Percentiles rank a stretch among this genome's conserved stretches.
These are phyloP conservation scores for Drosophila nebulosa DNA, from an alignment of 1,140 invertebrate species.

Conservation along the genomic window DNA sequence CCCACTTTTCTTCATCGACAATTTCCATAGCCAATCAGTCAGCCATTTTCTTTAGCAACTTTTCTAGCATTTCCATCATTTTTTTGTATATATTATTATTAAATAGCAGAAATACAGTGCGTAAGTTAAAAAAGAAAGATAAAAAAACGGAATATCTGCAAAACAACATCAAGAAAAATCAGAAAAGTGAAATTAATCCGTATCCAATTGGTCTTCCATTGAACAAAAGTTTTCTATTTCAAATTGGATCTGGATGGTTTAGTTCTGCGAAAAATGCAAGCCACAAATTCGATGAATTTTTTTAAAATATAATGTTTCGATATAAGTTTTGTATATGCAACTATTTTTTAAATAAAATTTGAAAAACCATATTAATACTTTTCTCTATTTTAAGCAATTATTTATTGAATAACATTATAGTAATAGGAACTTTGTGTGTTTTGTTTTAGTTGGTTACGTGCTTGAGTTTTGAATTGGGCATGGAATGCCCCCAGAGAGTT, in stretches of 20 bases:
- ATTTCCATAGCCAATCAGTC: slow-evolving; percentile 52
- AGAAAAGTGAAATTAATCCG: not conserved
- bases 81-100: slow-evolving; percentile 79
- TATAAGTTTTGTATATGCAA: slow-evolving; percentile 67
- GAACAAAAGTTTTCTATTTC: not conserved
- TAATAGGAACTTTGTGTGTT: slow-evolving; percentile 41
- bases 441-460: slow-evolving; percentile 34
- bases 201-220: too few relatives aligned
- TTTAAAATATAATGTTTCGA: slow-evolving; percentile 36
- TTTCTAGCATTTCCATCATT: slow-evolving; percentile 57
- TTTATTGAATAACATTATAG: slow-evolving; percentile 28
- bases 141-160: slow-evolving; percentile 13
- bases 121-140: slow-evolving; percentile 52
- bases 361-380: slow-evolving; percentile 19
- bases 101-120: slow-evolving; percentile 70
- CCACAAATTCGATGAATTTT: slow-evolving; percentile 2
- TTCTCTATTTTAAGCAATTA: slow-evolving; percentile 13
- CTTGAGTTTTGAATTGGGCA: slow-evolving; percentile 7
- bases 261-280: too few relatives aligned
- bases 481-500: slow-evolving; percentile 10
- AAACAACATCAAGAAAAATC: not conserved
- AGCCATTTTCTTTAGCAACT: slow-evolving; percentile 49
- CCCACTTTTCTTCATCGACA: slow-evolving; percentile 26
- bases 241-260: not conserved
- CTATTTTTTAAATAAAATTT: slow-evolving; percentile 65